Conservation (phyloP, 2,888 invertebrate genomes). For the Hirtodrosophila histrioides region DNA sequence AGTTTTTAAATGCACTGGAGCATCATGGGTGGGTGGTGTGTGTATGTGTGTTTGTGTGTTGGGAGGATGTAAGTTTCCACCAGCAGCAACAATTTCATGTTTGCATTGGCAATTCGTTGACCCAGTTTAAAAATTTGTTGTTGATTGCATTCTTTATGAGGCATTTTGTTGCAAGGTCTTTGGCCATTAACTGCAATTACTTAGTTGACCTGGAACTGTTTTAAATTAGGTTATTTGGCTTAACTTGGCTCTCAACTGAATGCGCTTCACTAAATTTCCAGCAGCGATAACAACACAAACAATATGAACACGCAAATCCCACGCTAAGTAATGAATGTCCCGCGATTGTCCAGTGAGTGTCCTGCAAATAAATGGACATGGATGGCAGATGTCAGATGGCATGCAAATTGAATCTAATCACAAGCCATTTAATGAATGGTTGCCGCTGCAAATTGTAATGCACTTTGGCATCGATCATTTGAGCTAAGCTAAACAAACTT, state of each 20-base stretch:
- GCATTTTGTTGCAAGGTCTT: constrained; percentile 49
- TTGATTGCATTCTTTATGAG: constrained; percentile 58
- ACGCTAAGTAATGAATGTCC: constrained; percentile 42
- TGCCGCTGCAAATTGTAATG: constrained; percentile 17
- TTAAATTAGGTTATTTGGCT: constrained; percentile 39
- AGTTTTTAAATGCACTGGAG: neutral
- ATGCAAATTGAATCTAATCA: constrained; percentile 46
- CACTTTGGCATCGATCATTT: constrained; percentile 41
- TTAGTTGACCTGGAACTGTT: constrained; percentile 41
- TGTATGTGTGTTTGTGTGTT: constrained; percentile 15
- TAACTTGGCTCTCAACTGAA: constrained; percentile 2
- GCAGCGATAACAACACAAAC: neutral
- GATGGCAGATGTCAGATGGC: constrained; percentile 1
- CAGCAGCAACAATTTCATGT: constrained; percentile 54
- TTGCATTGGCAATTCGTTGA: constrained; percentile 73
- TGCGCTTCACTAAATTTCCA: constrained; percentile 3
- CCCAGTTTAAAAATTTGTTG: constrained; percentile 64
- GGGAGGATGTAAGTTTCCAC: neutral
- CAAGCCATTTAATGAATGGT: constrained; percentile 19
- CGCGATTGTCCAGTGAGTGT: neutral
- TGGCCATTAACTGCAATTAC: constrained; percentile 57
- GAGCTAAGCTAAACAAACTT: constrained; percentile 18
- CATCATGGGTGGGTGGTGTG: constrained; percentile 10
- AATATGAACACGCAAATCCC: constrained; percentile 40
- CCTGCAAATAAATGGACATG: constrained; percentile 1